These are phyloP conservation scores for Pelecanus crispus DNA, from an alignment of 2,113 vertebrate genomes.

Conservation along the genomic window DNA sequence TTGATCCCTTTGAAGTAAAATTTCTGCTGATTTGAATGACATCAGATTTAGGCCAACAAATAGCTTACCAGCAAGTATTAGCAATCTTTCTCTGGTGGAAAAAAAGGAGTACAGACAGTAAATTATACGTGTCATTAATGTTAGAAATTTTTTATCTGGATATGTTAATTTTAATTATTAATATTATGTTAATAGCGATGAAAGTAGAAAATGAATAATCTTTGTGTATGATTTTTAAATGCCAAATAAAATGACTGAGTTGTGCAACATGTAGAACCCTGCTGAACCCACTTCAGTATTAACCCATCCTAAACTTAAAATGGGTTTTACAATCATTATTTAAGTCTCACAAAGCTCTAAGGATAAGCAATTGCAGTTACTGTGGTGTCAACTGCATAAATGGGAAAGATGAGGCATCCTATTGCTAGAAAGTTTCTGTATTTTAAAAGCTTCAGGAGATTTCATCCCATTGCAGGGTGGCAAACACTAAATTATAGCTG, in stretches of 20 bases:
- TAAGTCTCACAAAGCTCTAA: not conserved
- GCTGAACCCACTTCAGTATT: not conserved
- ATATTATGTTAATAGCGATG: not conserved
- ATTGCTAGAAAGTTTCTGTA: not conserved
- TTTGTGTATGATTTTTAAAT: not conserved
- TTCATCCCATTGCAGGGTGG: not conserved
- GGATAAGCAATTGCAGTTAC: not conserved
- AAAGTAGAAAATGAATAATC: not conserved
- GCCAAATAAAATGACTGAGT: not conserved
- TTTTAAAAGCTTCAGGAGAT: not conserved
- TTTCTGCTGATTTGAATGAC: not conserved
- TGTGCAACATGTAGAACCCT: not conserved
- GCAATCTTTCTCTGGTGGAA: not conserved
- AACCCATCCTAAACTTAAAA: not conserved
- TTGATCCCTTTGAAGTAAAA: not conserved
- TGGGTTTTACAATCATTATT: not conserved
- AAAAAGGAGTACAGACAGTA: not conserved
- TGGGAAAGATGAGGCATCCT: not conserved
- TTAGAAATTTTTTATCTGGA: not conserved
- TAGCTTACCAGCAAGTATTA: not conserved
- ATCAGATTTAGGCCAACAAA: not conserved
- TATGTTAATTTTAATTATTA: not conserved
- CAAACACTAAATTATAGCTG: not conserved
- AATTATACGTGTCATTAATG: not conserved
- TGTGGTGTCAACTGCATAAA: not conserved